Evolutionary conservation across 2,797 vertebrate species (phyloP).

Genomic region (Lagorchestes hirsutus): DNA sequence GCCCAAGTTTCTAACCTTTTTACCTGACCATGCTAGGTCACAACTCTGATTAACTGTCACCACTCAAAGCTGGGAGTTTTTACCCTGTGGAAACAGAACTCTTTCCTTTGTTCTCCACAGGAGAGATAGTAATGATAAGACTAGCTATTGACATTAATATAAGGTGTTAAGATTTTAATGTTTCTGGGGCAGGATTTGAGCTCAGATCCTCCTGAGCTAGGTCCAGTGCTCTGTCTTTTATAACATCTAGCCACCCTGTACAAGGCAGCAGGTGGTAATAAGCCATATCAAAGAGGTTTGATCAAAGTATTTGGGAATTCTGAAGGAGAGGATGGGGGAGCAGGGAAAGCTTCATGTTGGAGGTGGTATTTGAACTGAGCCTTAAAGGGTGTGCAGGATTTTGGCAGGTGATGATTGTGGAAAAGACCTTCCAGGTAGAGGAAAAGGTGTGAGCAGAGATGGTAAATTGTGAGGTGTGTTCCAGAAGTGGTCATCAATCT

Average conservation of each 20-base stretch:
- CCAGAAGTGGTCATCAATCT: neutral
- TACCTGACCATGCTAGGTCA: too few species aligned
- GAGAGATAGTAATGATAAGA: neutral
- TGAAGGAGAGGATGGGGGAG: neutral
- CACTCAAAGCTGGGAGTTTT: too few species aligned
- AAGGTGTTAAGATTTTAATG: neutral
- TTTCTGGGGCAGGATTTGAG: neutral
- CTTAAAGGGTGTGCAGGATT: neutral
- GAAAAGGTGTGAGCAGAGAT: neutral
- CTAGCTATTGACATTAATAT: neutral
- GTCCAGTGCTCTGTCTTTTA: neutral
- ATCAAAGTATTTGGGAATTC: neutral
- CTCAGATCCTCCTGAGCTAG: neutral
- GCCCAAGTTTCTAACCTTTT: too few species aligned
- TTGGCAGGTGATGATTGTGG: neutral
- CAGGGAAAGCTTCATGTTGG: neutral
- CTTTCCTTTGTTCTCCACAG: too few species aligned
- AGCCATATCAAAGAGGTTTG: neutral
- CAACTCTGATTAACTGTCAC: too few species aligned
- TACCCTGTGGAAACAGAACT: too few species aligned
- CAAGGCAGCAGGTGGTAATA: neutral
- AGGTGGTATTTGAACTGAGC: neutral
- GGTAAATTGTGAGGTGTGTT: neutral
- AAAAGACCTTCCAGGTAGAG: neutral
- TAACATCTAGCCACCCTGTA: neutral